Evolutionary conservation across 2,113 vertebrate species (phyloP).

Genomic region (Scophthalmus maximus): DNA sequence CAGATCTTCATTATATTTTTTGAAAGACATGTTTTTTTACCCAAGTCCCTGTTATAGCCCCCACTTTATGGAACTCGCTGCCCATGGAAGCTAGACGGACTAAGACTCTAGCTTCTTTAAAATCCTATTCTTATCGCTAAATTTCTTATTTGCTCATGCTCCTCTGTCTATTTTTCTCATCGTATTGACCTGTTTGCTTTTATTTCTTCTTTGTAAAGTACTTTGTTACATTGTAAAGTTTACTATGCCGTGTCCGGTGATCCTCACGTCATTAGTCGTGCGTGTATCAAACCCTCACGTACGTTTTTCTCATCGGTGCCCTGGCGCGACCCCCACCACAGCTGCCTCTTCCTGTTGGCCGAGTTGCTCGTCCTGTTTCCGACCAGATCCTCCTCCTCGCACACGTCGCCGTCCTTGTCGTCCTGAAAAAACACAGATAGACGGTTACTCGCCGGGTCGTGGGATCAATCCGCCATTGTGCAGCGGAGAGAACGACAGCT

Average conservation of each 20-base stretch:
- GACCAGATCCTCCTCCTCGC: constrained; percentile 83
- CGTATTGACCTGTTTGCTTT: too few relatives aligned
- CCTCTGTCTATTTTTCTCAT: not conserved
- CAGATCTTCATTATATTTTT: not conserved
- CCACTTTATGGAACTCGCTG: not conserved
- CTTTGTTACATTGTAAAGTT: not conserved
- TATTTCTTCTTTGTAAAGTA: too few relatives aligned
- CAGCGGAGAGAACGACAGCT: not conserved
- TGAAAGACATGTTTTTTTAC: not conserved
- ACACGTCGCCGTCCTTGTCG: constrained; percentile 78
- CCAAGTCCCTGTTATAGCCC: not conserved
- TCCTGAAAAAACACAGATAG: constrained; percentile 72
- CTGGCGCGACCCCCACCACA: constrained; percentile 91
- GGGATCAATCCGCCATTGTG: constrained; percentile 3
- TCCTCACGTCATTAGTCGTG: not conserved
- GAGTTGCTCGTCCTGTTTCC: constrained; percentile 81
- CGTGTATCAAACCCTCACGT: constrained; percentile 38
- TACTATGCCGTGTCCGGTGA: not conserved
- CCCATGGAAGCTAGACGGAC: too few relatives aligned
- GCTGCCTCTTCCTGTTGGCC: constrained; percentile 87
- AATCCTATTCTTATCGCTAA: not conserved
- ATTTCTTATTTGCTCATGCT: not conserved
- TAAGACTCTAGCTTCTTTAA: too few relatives aligned
- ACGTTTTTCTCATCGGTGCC: constrained; percentile 95
- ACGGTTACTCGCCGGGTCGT: not conserved